phyloP scores from a whole-genome alignment of 2,113 vertebrate genomes.

The Larimichthys crocea region DNA sequence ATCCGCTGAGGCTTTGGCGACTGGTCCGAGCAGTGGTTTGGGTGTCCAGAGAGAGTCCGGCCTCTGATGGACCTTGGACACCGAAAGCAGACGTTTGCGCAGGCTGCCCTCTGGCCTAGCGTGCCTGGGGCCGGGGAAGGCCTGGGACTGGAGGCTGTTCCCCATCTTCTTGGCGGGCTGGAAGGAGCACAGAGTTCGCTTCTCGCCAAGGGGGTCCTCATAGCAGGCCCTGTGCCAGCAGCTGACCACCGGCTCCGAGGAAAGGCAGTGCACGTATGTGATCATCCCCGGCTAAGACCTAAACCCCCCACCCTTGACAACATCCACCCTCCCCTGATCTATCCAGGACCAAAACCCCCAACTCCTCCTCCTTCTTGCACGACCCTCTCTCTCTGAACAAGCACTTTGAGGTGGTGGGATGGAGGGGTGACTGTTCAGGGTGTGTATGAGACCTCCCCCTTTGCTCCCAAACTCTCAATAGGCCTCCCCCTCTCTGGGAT shows the following conservation, averaged over 20 bases:
- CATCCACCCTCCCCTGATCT: constrained; percentile 55
- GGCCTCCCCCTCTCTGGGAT: constrained; percentile 49
- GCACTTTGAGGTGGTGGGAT: constrained; percentile 63
- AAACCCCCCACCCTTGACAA: constrained; percentile 31
- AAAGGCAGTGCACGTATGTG: constrained; percentile 87
- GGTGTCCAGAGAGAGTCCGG: constrained; percentile 87
- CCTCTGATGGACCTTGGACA: constrained; percentile 84
- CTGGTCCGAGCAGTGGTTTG: constrained; percentile 80
- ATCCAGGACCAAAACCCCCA: constrained; percentile 53
- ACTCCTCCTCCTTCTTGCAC: constrained; percentile 66
- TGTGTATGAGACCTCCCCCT: constrained; percentile 45
- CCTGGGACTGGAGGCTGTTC: constrained; percentile 80
- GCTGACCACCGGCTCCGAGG: constrained; percentile 82
- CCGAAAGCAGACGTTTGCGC: constrained; percentile 83
- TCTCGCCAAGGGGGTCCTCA: constrained; percentile 79
- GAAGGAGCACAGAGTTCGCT: constrained; percentile 78
- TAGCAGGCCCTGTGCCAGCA: constrained; percentile 86
- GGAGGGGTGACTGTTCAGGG: constrained; percentile 66
- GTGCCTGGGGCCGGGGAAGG: constrained; percentile 33
- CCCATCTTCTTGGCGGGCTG: constrained; percentile 84
- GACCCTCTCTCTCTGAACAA: constrained; percentile 54
- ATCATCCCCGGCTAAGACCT: constrained; percentile 84
- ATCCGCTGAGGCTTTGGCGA: constrained; percentile 42
- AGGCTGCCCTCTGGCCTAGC: constrained; percentile 72
- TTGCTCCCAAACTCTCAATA: constrained; percentile 47